phyloP scores from a whole-genome alignment of 2,888 invertebrate genomes.

The Cylloceria caligata region DNA sequence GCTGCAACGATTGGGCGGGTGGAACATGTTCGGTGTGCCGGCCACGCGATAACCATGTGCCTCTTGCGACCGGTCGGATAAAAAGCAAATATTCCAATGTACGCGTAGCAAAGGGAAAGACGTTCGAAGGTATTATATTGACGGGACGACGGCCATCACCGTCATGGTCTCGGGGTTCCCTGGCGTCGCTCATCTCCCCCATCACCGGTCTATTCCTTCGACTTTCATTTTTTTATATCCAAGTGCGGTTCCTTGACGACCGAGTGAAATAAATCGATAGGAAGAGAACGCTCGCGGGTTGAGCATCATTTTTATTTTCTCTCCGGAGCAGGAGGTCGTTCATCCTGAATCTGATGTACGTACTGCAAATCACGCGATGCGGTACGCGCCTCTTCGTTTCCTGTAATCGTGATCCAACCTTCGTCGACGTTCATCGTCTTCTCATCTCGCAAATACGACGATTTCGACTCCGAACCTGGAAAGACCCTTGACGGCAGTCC shows the following conservation, averaged over 20 bases:
- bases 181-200: slow-evolving; percentile 6
- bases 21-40: background rate
- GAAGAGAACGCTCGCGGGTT: slow-evolving; percentile 38
- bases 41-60: slow-evolving; percentile 50
- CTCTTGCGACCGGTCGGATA: slow-evolving; percentile 4
- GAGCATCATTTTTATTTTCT: slow-evolving; percentile 64
- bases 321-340: slow-evolving; percentile 68
- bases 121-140: slow-evolving; percentile 40
- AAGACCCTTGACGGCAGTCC: background rate
- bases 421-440: background rate
- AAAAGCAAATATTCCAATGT: slow-evolving; percentile 35
- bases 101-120: slow-evolving; percentile 1
- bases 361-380: slow-evolving; percentile 67
- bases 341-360: slow-evolving; percentile 65
- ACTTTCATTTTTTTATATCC: slow-evolving; percentile 73
- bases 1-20: slow-evolving; percentile 32
- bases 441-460: background rate
- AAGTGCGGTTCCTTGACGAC: slow-evolving; percentile 83
- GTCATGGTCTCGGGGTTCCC: background rate
- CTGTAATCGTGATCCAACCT: slow-evolving; percentile 4
- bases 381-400: slow-evolving; percentile 55
- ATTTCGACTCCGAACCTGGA: background rate
- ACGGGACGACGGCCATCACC: slow-evolving; percentile 56
- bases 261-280: slow-evolving; percentile 80
- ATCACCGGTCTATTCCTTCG: slow-evolving; percentile 10